A percentile compares a stretch with the other conserved stretches of the same genome.
Evolutionary conservation across 1,140 invertebrate genomes (phyloP).

Genomic region (Choristoneura fumiferana): DNA sequence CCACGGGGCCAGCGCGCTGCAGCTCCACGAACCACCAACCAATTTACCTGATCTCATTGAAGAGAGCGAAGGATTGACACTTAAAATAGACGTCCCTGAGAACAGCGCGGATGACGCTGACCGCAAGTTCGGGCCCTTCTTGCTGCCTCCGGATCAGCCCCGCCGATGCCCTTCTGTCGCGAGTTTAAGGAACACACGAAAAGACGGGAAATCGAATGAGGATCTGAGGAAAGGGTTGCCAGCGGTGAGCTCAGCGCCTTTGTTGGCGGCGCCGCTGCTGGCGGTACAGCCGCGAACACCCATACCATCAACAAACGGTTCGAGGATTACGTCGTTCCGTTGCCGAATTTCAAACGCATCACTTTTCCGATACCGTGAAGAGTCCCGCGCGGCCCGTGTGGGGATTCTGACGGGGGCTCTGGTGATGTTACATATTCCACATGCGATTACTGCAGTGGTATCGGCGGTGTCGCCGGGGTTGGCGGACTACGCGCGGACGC

Average conservation of each 20-base stretch:
- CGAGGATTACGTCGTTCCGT: slow-evolving; percentile 85
- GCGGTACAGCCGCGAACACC: slow-evolving; percentile 63
- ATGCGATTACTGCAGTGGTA: slow-evolving; percentile 81
- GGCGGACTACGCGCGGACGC: too few species aligned
- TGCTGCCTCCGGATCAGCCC: slow-evolving; percentile 64
- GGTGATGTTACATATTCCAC: slow-evolving; percentile 85
- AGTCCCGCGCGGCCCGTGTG: slow-evolving; percentile 88
- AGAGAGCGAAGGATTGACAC: slow-evolving; percentile 65
- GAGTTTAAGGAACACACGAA: slow-evolving; percentile 58
- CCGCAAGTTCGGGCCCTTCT: slow-evolving; percentile 63
- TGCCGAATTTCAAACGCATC: slow-evolving; percentile 90
- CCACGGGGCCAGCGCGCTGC: slow-evolving; percentile 62
- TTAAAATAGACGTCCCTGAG: slow-evolving; percentile 63
- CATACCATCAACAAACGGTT: slow-evolving; percentile 62
- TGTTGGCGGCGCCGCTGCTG: slow-evolving; percentile 62
- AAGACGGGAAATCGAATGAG: slow-evolving; percentile 60
- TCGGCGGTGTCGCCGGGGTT: slow-evolving; percentile 75
- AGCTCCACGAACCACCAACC: slow-evolving; percentile 59
- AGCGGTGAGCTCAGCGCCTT: slow-evolving; percentile 76
- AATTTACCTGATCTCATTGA: slow-evolving; percentile 62
- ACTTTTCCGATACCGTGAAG: slow-evolving; percentile 89
- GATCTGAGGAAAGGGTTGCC: slow-evolving; percentile 60
- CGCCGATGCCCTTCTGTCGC: slow-evolving; percentile 65
- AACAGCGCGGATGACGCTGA: slow-evolving; percentile 38
- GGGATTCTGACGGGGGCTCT: slow-evolving; percentile 81